Conservation (phyloP, 53 echinoderm and acorn worm species). For the Antedon mediterranea region DNA sequence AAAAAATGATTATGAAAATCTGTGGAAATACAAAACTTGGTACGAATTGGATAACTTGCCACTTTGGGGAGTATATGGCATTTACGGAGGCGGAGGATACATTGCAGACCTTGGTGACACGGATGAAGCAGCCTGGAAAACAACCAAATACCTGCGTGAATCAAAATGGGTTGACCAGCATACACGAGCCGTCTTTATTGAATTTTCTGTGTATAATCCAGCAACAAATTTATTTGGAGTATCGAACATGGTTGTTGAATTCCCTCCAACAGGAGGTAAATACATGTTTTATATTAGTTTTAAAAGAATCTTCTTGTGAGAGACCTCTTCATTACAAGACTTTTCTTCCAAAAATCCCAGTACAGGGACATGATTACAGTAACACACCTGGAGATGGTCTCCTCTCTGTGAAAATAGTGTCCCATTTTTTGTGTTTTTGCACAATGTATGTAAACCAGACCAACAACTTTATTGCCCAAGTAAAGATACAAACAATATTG, state of each 20-base stretch:
- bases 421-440: too few species aligned
- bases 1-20: slow-evolving; percentile 15
- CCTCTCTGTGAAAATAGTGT: too few species aligned
- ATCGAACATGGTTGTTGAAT: slow-evolving; percentile 71
- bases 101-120: slow-evolving; percentile 35
- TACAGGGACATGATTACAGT: too few species aligned
- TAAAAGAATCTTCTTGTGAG: too few species aligned
- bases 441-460: too few species aligned
- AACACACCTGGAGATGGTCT: too few species aligned
- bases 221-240: slow-evolving; percentile 56
- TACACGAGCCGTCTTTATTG: slow-evolving; percentile 75
- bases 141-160: slow-evolving; percentile 43
- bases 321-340: too few species aligned
- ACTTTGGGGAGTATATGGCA: slow-evolving; percentile 39
- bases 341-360: too few species aligned
- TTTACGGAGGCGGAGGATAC: slow-evolving; percentile 87
- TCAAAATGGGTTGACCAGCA: slow-evolving; percentile 68
- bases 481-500: too few species aligned
- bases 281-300: slow-evolving; percentile 23
- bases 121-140: slow-evolving; percentile 2
- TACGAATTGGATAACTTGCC: slow-evolving; percentile 53
- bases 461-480: too few species aligned
- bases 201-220: slow-evolving; percentile 83
- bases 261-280: slow-evolving; percentile 61
- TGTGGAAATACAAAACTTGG: slow-evolving; percentile 56